phyloP scores from a whole-genome alignment of 1,140 invertebrate species.

The Leptinotarsa defecta region DNA sequence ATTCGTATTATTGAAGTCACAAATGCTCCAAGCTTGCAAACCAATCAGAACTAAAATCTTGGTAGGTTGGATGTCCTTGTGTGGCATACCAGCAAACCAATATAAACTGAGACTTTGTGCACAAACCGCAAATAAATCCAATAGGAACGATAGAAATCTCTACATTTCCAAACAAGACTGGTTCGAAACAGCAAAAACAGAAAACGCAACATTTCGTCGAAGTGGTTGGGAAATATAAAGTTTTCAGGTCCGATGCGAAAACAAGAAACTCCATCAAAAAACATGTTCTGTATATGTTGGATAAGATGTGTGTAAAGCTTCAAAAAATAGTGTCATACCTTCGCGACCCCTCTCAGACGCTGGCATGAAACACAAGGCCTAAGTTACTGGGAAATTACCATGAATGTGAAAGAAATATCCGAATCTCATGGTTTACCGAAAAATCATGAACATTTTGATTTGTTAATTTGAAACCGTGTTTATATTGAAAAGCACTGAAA shows the following conservation, averaged over 20 bases:
- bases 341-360: slow-evolving; percentile 62
- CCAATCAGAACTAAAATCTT: neutral
- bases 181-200: neutral
- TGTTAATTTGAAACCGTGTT: no score
- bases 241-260: neutral
- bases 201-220: neutral
- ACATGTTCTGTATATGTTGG: neutral
- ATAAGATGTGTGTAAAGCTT: slow-evolving; percentile 40
- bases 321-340: slow-evolving; percentile 55
- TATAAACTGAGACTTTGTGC: slow-evolving; percentile 34
- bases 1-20: no score
- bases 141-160: neutral
- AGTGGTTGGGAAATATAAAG: neutral
- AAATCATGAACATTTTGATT: no score
- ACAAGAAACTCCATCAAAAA: neutral
- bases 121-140: slow-evolving; percentile 21
- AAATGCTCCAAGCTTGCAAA: neutral
- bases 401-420: slow-evolving; percentile 1
- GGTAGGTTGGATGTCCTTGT: slow-evolving; percentile 53
- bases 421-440: slow-evolving; percentile 2
- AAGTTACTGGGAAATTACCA: slow-evolving; percentile 41
- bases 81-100: slow-evolving; percentile 54
- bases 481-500: no score
- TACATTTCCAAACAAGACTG: neutral
- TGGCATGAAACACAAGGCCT: slow-evolving; percentile 60